Conservation (phyloP, 2,113 vertebrate genomes). For the Callionymus lyra region DNA sequence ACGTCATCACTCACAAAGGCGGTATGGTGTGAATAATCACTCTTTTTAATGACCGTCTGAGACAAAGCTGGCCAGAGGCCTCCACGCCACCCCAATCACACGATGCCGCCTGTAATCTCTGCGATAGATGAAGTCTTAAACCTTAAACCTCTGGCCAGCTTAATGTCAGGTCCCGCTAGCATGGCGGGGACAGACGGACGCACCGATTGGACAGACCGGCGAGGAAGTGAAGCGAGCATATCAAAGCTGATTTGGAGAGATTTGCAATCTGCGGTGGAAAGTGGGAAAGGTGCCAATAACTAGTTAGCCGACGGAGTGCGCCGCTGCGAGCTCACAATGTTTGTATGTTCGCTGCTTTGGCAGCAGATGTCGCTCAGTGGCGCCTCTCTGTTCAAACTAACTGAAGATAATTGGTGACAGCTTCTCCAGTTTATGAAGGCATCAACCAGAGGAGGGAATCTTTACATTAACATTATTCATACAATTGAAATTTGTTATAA, state of each 20-base stretch:
- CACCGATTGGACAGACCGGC: constrained; percentile 30
- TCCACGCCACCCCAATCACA: constrained; percentile 19
- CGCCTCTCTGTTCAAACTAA: constrained; percentile 18
- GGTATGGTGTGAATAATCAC: too few relatives aligned
- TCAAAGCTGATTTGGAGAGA: constrained; percentile 49
- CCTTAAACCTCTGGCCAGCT: constrained; percentile 57
- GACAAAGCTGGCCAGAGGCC: constrained; percentile 29
- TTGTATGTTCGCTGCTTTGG: constrained; percentile 42
- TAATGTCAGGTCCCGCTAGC: constrained; percentile 37
- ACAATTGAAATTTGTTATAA: too few relatives aligned
- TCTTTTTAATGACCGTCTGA: constrained; percentile 17
- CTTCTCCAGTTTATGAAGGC: constrained; percentile 25
- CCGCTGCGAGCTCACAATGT: constrained; percentile 36
- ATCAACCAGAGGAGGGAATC: constrained; percentile 3
- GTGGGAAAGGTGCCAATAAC: constrained; percentile 42
- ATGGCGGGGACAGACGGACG: constrained; percentile 34
- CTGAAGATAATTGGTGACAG: constrained; percentile 31
- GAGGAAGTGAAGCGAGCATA: constrained; percentile 37
- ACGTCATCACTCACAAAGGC: too few relatives aligned
- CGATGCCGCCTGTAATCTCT: constrained; percentile 54
- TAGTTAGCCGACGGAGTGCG: constrained; percentile 53
- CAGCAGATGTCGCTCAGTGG: constrained; percentile 43
- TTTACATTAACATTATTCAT: too few relatives aligned
- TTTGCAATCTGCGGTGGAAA: constrained; percentile 54
- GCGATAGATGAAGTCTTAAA: constrained; percentile 49